Evolutionary conservation across 2,888 invertebrate genomes (phyloP).

Genomic region (Adineta ricciae): DNA sequence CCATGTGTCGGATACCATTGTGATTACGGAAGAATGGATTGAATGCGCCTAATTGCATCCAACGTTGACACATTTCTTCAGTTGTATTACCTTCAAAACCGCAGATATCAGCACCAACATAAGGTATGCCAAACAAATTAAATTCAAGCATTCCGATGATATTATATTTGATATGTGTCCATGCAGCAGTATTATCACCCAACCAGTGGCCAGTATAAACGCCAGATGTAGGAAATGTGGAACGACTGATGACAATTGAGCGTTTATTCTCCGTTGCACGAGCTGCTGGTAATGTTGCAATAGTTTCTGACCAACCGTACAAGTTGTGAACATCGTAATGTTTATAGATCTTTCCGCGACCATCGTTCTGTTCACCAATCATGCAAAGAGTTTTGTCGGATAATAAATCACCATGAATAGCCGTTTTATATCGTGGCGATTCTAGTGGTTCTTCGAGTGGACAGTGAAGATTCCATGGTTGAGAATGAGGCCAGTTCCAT

Average conservation of each 20-base stretch:
- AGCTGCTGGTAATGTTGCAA: constrained; percentile 58
- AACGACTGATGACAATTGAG: constrained; percentile 45
- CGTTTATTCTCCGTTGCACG: constrained; percentile 44
- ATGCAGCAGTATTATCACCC: constrained; percentile 66
- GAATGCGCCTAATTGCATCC: constrained; percentile 38
- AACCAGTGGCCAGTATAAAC: constrained; percentile 63
- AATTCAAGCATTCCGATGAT: constrained; percentile 41
- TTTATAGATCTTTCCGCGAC: constrained; percentile 35
- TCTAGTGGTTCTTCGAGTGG: constrained; percentile 39
- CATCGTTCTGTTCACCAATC: constrained; percentile 27
- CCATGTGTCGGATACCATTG: constrained; percentile 33
- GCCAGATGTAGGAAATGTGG: constrained; percentile 48
- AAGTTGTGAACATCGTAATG: constrained; percentile 72
- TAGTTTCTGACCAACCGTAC: constrained; percentile 65
- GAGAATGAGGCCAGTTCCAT: constrained; percentile 34
- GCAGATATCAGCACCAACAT: constrained; percentile 38
- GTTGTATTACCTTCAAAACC: constrained; percentile 36
- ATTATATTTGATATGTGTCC: constrained; percentile 49
- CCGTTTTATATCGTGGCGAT: constrained; percentile 42
- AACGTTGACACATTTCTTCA: constrained; percentile 36
- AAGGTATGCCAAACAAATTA: constrained; percentile 46
- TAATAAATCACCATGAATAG: not conserved
- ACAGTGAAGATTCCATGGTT: constrained; percentile 46
- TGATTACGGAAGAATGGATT: constrained; percentile 37
- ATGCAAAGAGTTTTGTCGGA: not conserved